Evolutionary conservation across 1,140 invertebrate genomes (phyloP), one percentile per base, ranked within the genome.

Genomic region (Neodiprion pinetum): DNA sequence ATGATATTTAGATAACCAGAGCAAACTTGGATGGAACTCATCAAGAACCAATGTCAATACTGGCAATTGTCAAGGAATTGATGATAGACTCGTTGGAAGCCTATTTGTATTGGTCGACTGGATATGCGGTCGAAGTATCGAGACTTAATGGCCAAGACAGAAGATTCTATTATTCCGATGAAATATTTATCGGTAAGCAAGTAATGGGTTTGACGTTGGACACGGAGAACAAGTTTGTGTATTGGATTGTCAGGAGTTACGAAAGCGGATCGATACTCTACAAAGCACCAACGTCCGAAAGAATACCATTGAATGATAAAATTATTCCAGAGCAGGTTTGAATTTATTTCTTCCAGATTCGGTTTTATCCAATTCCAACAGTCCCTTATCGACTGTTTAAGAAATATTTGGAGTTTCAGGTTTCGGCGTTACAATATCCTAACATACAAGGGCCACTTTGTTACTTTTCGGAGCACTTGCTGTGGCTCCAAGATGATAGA

Each of bases 91-190:
- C 96, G 0, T 78, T 93, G 5, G 92, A 93, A 77, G 96, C 95
- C 0, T 93, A 94, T 77, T 89, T 98, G 21, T 97, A 97, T 81
- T 98, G 96, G 94, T 94, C 95, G 9, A 98, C 96, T 0, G 92
- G 92, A 0, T 92, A 95, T 76, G 93, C 94, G 0, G 91, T 98
- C 0, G 94, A 96, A 87, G 93, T 93, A 50, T 92, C 95, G 0
- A 89, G 92, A 66, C 87, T 97, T 0, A 96, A 96, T 86, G 96
- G 95, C 0, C 93, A 93, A 77, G 92, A 95, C 73, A 91, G 92
- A 78, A 89, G 92, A 67, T 90, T 91, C 53, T 95, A 96, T 82
- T 94, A 94, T 85, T 90, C 91, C 68, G 91, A 93, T 61, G 92
- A 93, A 77, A 89, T 94, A 67, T 96, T 96, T 84, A 93, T 93